Percentiles rank a stretch among this genome's conserved stretches.
Evolutionary conservation across 2,113 vertebrate genomes (phyloP).

Genomic region (Zosterops pallidus): DNA sequence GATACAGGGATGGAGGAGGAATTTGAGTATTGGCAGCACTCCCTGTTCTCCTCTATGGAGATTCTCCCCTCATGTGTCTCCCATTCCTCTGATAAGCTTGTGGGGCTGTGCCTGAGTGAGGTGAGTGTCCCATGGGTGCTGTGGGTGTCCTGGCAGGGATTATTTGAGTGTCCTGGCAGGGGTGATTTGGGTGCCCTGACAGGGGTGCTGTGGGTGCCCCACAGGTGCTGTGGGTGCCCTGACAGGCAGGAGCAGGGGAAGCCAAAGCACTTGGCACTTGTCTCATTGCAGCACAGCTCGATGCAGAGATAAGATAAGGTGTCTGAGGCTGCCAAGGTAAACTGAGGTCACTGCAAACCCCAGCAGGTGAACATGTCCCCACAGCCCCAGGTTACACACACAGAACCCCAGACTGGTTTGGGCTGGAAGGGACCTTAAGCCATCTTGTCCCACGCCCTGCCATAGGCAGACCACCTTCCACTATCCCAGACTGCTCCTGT

Average conservation of each 20-base stretch:
- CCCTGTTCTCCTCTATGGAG: fast-evolving
- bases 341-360: conserved; percentile 19
- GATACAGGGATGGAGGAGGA: background rate
- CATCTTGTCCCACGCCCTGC: background rate
- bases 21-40: fast-evolving
- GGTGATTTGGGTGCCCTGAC: background rate
- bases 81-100: fast-evolving
- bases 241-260: background rate
- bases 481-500: fast-evolving
- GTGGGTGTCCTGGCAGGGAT: too few species aligned
- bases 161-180: background rate
- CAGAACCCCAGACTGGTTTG: background rate
- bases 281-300: background rate
- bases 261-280: background rate
- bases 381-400: background rate
- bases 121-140: background rate
- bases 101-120: background rate
- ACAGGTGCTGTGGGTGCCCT: background rate
- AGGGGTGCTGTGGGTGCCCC: background rate
- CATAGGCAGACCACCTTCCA: background rate
- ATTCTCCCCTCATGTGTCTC: background rate
- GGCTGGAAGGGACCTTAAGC: background rate
- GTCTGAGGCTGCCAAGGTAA: conserved; percentile 38
- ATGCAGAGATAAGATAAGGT: conserved; percentile 7
- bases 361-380: background rate